These are phyloP conservation scores for Keiferia lycopersicella DNA, from an alignment of 2,888 invertebrate species.

Conservation along the genomic window DNA sequence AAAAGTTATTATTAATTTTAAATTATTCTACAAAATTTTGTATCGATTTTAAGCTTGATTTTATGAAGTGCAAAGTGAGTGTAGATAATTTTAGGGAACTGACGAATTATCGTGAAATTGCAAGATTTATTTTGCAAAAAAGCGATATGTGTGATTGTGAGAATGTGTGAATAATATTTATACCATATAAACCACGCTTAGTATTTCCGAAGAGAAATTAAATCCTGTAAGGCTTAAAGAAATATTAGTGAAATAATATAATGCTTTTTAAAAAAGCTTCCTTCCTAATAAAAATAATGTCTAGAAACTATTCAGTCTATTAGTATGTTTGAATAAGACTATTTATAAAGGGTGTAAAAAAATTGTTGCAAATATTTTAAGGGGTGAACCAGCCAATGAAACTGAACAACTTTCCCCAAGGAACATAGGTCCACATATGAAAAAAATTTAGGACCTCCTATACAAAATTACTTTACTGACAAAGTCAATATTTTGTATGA, in stretches of 20 bases:
- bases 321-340: too few relatives aligned
- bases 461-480: too few relatives aligned
- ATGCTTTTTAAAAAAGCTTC: slow-evolving; percentile 43
- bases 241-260: slow-evolving; percentile 38
- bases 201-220: slow-evolving; percentile 4
- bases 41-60: slow-evolving; percentile 22
- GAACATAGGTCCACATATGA: too few relatives aligned
- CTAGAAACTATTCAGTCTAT: too few relatives aligned
- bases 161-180: slow-evolving; percentile 34
- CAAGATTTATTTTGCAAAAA: slow-evolving; percentile 49
- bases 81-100: slow-evolving; percentile 37
- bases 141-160: slow-evolving; percentile 56
- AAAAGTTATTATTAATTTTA: neutral
- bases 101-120: slow-evolving; percentile 38
- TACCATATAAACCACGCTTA: slow-evolving; percentile 24
- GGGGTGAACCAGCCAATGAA: too few relatives aligned
- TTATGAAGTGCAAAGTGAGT: slow-evolving; percentile 37
- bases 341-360: too few relatives aligned
- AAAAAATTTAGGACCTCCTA: too few relatives aligned
- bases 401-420: too few relatives aligned
- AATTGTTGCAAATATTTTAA: too few relatives aligned
- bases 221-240: slow-evolving; percentile 44
- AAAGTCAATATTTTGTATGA: too few relatives aligned
- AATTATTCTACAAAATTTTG: neutral
- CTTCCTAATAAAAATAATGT: slow-evolving; percentile 32